Percentiles rank a stretch among this genome's conserved stretches.
These are phyloP conservation scores for Escarpia spicata DNA, from an alignment of 2,888 invertebrate genomes.

Conservation along the genomic window DNA sequence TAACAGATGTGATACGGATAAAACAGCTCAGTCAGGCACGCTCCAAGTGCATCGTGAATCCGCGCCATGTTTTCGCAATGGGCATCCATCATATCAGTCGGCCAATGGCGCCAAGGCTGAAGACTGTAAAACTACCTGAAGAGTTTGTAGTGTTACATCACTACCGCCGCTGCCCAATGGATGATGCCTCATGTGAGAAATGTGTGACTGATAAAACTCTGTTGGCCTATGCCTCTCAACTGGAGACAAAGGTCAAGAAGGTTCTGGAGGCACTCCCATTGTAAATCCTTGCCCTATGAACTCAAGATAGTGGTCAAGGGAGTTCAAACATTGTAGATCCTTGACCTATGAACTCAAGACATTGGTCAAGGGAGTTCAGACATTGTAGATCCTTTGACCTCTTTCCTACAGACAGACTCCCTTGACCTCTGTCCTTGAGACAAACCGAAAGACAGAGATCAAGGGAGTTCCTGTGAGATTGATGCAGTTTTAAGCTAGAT, in stretches of 20 bases:
- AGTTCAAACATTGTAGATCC: too few relatives aligned
- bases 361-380: too few relatives aligned
- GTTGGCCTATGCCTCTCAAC: too few relatives aligned
- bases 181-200: constrained; percentile 46
- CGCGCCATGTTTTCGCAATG: constrained; percentile 63
- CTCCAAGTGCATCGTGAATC: constrained; percentile 62
- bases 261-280: not conserved
- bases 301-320: too few relatives aligned
- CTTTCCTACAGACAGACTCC: not conserved
- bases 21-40: constrained; percentile 49
- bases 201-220: not conserved
- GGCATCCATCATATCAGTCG: constrained; percentile 46
- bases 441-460: too few relatives aligned
- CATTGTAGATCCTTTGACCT: too few relatives aligned
- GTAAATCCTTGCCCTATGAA: too few relatives aligned
- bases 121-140: constrained; percentile 44
- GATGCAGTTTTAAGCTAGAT: too few relatives aligned
- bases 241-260: too few relatives aligned
- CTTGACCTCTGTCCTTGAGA: too few relatives aligned
- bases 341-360: too few relatives aligned
- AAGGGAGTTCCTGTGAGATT: too few relatives aligned
- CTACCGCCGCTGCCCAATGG: constrained; percentile 55
- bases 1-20: constrained; percentile 33
- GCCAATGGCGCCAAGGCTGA: constrained; percentile 47
- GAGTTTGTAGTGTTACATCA: constrained; percentile 54